Percentiles rank a stretch among this genome's conserved stretches.
These are phyloP conservation scores for Parazoanthus swiftii DNA, from an alignment of 92 coral and sea anemone species.

Conservation along the genomic window DNA sequence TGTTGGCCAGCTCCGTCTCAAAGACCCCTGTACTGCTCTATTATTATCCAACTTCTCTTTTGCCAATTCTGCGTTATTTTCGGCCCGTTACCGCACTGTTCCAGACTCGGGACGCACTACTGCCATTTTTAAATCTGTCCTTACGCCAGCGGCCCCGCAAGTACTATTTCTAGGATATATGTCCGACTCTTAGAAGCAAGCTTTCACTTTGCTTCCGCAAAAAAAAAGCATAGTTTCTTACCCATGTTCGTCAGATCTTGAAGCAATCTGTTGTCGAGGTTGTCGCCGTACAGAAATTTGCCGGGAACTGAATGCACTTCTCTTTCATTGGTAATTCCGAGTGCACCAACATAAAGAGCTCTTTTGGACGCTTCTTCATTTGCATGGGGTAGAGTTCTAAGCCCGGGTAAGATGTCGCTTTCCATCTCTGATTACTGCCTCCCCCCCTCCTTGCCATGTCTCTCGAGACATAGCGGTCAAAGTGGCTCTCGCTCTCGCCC, in stretches of 20 bases:
- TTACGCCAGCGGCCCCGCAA: constrained; percentile 1
- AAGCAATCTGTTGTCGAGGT: neutral
- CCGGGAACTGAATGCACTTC: constrained; percentile 39
- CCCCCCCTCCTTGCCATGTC: neutral
- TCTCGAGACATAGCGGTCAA: neutral
- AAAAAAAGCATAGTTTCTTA: no score
- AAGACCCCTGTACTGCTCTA: constrained; percentile 1
- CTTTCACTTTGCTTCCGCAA: constrained; percentile 24
- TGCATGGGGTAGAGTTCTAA: constrained; percentile 45
- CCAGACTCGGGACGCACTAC: constrained; percentile 28
- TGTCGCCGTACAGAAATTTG: constrained; percentile 22
- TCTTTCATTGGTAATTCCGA: constrained; percentile 48
- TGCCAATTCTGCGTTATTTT: constrained; percentile 44
- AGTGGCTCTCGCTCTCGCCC: constrained; percentile 5
- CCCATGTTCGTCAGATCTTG: no score
- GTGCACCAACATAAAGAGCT: constrained; percentile 29
- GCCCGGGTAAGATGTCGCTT: neutral
- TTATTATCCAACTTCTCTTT: constrained; percentile 8
- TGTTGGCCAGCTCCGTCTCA: constrained; percentile 33
- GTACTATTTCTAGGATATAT: constrained; percentile 42
- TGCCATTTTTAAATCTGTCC: constrained; percentile 33
- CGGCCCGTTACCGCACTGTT: constrained; percentile 10
- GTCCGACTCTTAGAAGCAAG: constrained; percentile 41
- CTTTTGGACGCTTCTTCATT: constrained; percentile 44
- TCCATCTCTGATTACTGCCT: constrained; percentile 12